Percentiles rank a stretch among this genome's conserved stretches.
phyloP scores from a whole-genome alignment of 1,140 invertebrate species.

The Zaprionus ornatus region DNA sequence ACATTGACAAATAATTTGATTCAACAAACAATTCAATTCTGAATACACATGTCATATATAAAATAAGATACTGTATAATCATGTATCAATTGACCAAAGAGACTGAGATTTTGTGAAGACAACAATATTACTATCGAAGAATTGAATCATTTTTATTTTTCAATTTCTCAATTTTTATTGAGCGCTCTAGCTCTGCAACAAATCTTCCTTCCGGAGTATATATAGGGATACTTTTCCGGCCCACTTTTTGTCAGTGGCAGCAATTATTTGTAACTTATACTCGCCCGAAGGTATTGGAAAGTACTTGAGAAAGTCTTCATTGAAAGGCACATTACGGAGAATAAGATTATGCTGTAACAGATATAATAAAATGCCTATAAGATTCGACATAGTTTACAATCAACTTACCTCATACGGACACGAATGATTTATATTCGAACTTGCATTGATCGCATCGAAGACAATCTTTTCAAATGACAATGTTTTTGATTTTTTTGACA shows the following conservation, averaged over 20 bases:
- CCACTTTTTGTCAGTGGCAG: conserved; percentile 33
- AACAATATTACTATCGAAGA: too few relatives aligned
- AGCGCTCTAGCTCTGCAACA: neutral
- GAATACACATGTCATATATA: too few relatives aligned
- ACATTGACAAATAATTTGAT: too few relatives aligned
- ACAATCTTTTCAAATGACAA: conserved; percentile 13
- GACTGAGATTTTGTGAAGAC: too few relatives aligned
- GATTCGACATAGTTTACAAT: too few relatives aligned
- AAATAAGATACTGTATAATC: too few relatives aligned
- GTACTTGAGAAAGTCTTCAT: neutral
- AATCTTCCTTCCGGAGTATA: neutral
- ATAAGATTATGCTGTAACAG: neutral
- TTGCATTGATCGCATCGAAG: conserved; percentile 10
- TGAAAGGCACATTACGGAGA: conserved; percentile 17
- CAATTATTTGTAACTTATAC: conserved; percentile 41
- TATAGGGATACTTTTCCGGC: neutral
- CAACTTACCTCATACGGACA: conserved; percentile 40
- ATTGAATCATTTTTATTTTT: too few relatives aligned
- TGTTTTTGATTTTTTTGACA: neutral
- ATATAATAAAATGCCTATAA: too few relatives aligned
- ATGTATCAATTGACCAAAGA: too few relatives aligned
- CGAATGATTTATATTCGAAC: conserved; percentile 24
- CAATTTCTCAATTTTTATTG: too few relatives aligned
- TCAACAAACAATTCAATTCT: too few relatives aligned
- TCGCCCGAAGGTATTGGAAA: conserved; percentile 39